Evolutionary conservation across 1,140 invertebrate genomes (phyloP).

Genomic region (Drosophila funebris): DNA sequence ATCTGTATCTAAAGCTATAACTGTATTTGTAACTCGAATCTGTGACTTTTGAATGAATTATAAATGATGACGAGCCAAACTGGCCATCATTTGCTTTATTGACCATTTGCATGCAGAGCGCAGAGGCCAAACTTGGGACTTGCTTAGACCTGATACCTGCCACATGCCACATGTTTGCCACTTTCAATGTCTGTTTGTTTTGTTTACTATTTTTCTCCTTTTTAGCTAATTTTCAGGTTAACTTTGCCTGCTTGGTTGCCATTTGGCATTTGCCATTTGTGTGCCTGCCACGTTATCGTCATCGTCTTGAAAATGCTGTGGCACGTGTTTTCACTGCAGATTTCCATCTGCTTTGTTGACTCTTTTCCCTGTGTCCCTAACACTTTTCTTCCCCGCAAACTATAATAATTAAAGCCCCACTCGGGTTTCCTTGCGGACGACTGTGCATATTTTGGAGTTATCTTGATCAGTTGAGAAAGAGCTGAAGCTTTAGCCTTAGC

Average conservation of each 20-base stretch:
- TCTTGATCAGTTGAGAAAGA: slow-evolving; percentile 36
- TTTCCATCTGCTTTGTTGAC: slow-evolving; percentile 47
- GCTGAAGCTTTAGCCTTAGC: background rate
- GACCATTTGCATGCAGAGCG: slow-evolving; percentile 49
- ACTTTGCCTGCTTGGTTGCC: slow-evolving; percentile 39
- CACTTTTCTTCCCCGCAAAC: slow-evolving; percentile 8
- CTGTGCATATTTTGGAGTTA: slow-evolving; percentile 45
- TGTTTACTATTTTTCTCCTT: slow-evolving; percentile 14
- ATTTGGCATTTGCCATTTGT: slow-evolving; percentile 70
- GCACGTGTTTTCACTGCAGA: slow-evolving; percentile 46
- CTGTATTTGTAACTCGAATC: slow-evolving; percentile 20
- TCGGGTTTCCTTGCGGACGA: slow-evolving; percentile 19
- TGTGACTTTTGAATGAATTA: slow-evolving; percentile 68
- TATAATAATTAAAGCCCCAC: slow-evolving; percentile 55
- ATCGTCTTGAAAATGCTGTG: slow-evolving; percentile 27
- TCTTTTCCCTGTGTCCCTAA: background rate
- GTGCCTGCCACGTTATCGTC: slow-evolving; percentile 64
- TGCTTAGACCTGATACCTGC: background rate
- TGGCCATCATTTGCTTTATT: slow-evolving; percentile 49
- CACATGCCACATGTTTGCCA: background rate
- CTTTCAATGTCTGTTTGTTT: slow-evolving; percentile 29
- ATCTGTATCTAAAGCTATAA: background rate
- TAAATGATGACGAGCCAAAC: slow-evolving; percentile 55
- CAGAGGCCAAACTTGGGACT: background rate
- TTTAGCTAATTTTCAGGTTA: slow-evolving; percentile 19